A percentile compares a stretch with the other conserved stretches of the same genome.
These are phyloP conservation scores for Drosophila nannoptera DNA, from an alignment of 1,140 invertebrate species.

Conservation along the genomic window DNA sequence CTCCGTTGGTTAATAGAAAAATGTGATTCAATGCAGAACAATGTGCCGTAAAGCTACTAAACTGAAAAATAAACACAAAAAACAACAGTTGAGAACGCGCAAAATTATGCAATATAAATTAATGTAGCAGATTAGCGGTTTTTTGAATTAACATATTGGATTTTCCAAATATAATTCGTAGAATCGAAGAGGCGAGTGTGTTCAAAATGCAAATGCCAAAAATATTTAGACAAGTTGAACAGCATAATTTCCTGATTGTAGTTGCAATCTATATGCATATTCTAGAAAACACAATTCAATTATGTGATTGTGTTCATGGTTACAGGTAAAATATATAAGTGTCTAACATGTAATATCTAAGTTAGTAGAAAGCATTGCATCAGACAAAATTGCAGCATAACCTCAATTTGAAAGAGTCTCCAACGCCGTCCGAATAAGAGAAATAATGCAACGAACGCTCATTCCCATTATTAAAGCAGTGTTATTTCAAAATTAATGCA, in stretches of 20 bases:
- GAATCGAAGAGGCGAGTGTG: conserved; percentile 21
- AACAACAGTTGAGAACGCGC: conserved; percentile 42
- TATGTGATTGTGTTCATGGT: conserved; percentile 78
- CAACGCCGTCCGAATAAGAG: not conserved
- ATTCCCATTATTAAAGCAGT: too few relatives aligned
- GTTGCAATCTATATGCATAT: conserved; percentile 63
- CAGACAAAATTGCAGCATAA: conserved; percentile 41
- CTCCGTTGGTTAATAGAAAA: conserved; percentile 24
- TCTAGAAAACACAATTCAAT: conserved; percentile 76
- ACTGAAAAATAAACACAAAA: conserved; percentile 54
- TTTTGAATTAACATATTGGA: conserved; percentile 18
- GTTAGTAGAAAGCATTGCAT: conserved; percentile 48
- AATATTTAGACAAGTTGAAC: conserved; percentile 51
- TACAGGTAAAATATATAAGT: conserved; percentile 57
- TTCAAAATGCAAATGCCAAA: conserved; percentile 66
- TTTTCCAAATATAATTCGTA: conserved; percentile 8
- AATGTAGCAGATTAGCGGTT: conserved; percentile 32
- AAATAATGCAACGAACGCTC: not conserved
- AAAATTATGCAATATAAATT: conserved; percentile 39
- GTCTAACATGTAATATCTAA: conserved; percentile 2
- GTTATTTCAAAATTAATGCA: too few relatives aligned
- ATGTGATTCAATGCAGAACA: conserved; percentile 50
- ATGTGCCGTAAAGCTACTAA: conserved; percentile 58
- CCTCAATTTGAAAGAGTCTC: not conserved
- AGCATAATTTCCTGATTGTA: conserved; percentile 60